phyloP scores from a whole-genome alignment of 2,888 invertebrate species.

The Carabus problematicus region DNA sequence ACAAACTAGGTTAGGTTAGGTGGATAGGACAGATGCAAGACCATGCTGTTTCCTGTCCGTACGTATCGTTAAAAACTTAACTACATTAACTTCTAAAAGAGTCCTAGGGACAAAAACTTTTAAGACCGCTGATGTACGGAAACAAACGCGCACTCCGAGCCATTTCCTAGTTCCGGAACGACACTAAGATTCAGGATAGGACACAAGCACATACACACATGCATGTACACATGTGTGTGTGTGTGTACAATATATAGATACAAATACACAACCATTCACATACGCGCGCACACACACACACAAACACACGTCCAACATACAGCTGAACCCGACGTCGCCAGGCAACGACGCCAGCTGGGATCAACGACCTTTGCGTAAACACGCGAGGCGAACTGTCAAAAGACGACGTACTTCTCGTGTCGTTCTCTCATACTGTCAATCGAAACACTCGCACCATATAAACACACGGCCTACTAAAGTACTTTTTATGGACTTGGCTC shows the following conservation, averaged over 20 bases:
- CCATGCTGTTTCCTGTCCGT: too few species aligned
- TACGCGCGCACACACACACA: neutral
- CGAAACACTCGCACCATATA: too few species aligned
- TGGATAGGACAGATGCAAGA: too few species aligned
- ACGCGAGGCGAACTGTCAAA: conserved; percentile 13
- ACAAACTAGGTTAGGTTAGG: too few species aligned
- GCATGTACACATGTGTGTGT: too few species aligned
- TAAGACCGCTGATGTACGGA: neutral
- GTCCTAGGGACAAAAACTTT: too few species aligned
- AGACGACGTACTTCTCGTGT: conserved; percentile 8
- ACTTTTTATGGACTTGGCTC: too few species aligned
- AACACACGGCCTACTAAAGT: too few species aligned
- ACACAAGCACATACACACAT: neutral
- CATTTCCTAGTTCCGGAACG: conserved; percentile 7
- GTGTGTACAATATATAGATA: neutral
- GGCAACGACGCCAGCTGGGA: conserved; percentile 17
- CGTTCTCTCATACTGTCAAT: neutral
- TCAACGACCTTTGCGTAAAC: conserved; percentile 13
- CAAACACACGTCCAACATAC: neutral
- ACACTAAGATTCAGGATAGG: neutral
- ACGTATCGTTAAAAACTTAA: too few species aligned
- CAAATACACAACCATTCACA: neutral
- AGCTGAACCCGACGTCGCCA: conserved; percentile 7
- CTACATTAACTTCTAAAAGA: too few species aligned
- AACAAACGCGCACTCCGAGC: neutral